Evolutionary conservation across 2,113 vertebrate species (phyloP).

Genomic region (Canis aureus): DNA sequence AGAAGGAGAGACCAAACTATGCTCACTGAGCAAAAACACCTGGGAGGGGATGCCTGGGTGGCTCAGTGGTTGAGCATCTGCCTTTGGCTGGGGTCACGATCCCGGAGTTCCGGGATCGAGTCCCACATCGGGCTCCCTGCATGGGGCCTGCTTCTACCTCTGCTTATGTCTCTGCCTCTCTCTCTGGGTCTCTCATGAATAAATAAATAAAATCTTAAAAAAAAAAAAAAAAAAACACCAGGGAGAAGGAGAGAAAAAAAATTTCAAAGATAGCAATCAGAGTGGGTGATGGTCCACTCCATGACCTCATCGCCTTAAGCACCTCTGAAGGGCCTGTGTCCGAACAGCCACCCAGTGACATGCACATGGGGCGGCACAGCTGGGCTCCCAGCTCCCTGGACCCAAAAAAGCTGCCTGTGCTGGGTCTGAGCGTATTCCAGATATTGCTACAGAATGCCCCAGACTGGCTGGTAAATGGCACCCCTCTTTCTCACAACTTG

Average conservation of each 20-base stretch:
- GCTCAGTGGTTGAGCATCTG: too few relatives aligned
- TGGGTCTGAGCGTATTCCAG: not conserved
- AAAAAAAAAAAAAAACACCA: too few relatives aligned
- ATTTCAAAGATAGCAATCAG: not conserved
- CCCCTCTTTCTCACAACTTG: not conserved
- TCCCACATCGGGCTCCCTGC: too few relatives aligned
- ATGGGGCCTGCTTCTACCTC: too few relatives aligned
- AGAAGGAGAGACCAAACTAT: not conserved
- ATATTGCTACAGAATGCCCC: not conserved
- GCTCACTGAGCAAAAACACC: not conserved
- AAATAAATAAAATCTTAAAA: too few relatives aligned
- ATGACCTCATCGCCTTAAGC: not conserved
- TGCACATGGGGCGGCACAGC: not conserved
- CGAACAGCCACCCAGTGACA: not conserved
- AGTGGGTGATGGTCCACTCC: not conserved
- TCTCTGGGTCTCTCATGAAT: too few relatives aligned
- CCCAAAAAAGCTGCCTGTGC: not conserved
- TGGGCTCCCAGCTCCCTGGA: not conserved
- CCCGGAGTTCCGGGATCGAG: too few relatives aligned
- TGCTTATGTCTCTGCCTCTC: too few relatives aligned
- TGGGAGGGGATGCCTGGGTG: not conserved
- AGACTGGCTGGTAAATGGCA: not conserved
- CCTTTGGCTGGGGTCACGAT: too few relatives aligned
- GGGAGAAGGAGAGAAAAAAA: not conserved
- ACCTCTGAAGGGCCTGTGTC: not conserved